Base-by-base conservation (phyloP, 2,888 invertebrate genomes). In the Dioctria linearis region DNA sequence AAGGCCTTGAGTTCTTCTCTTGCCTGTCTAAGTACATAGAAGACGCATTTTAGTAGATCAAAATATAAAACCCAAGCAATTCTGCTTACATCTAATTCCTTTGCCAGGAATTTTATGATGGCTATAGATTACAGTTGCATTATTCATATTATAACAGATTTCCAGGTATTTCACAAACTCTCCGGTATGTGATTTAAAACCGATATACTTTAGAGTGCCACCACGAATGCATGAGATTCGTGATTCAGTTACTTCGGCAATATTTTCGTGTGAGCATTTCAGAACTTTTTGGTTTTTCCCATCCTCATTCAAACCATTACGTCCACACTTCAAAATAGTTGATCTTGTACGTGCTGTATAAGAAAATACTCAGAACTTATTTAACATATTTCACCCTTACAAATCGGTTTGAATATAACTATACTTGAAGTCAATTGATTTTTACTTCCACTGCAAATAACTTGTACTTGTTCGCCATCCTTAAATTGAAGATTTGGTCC, bases 391-490 rank as follows among this genome's bases (percentile, higher is more conserved):
- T 9, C 5, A n/a, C 13, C n/a, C 2, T 59, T n/a, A 8, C 0
- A 46, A 25, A 8, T 67, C 1, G 11, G 6, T 51, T 9, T 51
- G 11, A 11, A 6, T 51, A 51, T 9, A 51, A 51, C 51, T 51
- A 51, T 67, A 67, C 67, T 46, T 43, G 67, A 67, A 13, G 9
- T 49, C 25, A 67, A 25, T 5, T 3, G 3, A 25, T 67, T 67
- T 37, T 67, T 6, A 13, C 6, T 37, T 3, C 67, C 67, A 67
- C 46, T 67, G 9, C 67, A 67, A 13, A 43, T 46, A n/a, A 37
- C 37, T 13, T 6, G 11, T 11, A 67, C 42, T 13, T 67, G 42
- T 5, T 67, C 67, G 4, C 67, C 67, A 5, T 43, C 0, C 42
- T 67, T 49, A 42, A 42, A 46, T 25, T 67, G 13, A 13, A 67